A percentile compares a stretch with the other conserved stretches of the same genome.
These are phyloP conservation scores for Paedocypris micromegethes DNA, from an alignment of 2,797 vertebrate species.

Conservation along the genomic window DNA sequence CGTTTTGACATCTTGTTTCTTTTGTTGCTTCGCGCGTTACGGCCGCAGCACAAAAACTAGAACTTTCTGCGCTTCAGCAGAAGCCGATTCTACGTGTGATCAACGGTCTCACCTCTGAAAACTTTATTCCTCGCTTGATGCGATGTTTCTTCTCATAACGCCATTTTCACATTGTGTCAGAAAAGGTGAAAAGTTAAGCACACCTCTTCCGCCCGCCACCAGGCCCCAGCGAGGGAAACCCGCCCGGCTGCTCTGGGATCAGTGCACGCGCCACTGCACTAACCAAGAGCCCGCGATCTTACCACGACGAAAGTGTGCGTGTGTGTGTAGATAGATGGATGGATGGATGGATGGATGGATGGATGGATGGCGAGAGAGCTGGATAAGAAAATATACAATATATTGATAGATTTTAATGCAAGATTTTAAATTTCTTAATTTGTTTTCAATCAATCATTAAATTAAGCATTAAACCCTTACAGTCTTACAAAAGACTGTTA, in stretches of 20 bases:
- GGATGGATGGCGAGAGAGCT: too few species aligned
- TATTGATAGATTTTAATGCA: too few species aligned
- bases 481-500: too few species aligned
- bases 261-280: too few species aligned
- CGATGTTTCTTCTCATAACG: conserved; percentile 22
- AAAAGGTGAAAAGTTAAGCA: conserved; percentile 22
- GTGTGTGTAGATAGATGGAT: too few species aligned
- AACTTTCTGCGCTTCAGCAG: neutral
- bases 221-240: neutral
- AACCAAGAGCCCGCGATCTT: too few species aligned
- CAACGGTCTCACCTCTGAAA: conserved; percentile 20
- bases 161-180: conserved; percentile 34
- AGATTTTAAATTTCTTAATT: too few species aligned
- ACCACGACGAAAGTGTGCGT: too few species aligned
- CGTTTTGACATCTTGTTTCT: neutral
- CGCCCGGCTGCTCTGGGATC: neutral
- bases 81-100: neutral
- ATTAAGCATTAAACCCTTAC: too few species aligned
- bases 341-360: too few species aligned
- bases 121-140: conserved; percentile 5
- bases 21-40: neutral
- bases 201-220: conserved; percentile 63
- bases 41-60: neutral
- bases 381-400: too few species aligned
- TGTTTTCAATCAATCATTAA: too few species aligned